Conservation (phyloP, 2,888 invertebrate species). For the Drosophila villosipedis region DNA sequence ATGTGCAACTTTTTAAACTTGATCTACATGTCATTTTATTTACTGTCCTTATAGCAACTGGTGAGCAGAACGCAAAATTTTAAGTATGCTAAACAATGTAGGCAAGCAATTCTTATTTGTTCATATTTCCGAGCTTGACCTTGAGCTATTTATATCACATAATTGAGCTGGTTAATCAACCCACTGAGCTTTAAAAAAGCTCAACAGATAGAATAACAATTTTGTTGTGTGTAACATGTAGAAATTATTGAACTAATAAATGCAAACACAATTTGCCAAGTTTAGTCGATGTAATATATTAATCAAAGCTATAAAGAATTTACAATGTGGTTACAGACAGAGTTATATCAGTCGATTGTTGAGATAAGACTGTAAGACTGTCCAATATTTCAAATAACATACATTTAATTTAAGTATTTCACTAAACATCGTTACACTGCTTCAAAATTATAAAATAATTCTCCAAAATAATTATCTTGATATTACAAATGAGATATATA, state of each 20-base stretch:
- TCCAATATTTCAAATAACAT: neutral
- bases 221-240: neutral
- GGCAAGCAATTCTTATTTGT: neutral
- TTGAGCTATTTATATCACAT: neutral
- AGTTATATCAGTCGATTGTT: neutral
- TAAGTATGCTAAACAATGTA: neutral
- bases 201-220: neutral
- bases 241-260: neutral
- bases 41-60: neutral
- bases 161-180: neutral
- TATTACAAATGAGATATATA: no score
- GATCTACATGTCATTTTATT: no score
- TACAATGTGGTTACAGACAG: neutral
- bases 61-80: neutral
- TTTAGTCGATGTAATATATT: neutral
- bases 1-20: no score
- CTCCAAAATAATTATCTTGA: neutral
- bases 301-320: neutral
- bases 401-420: neutral
- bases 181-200: neutral
- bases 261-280: neutral
- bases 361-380: neutral
- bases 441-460: neutral
- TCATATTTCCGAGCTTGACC: no score
- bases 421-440: no score